These are phyloP conservation scores for Emmelina monodactyla DNA, from an alignment of 2,888 invertebrate genomes.

Conservation along the genomic window DNA sequence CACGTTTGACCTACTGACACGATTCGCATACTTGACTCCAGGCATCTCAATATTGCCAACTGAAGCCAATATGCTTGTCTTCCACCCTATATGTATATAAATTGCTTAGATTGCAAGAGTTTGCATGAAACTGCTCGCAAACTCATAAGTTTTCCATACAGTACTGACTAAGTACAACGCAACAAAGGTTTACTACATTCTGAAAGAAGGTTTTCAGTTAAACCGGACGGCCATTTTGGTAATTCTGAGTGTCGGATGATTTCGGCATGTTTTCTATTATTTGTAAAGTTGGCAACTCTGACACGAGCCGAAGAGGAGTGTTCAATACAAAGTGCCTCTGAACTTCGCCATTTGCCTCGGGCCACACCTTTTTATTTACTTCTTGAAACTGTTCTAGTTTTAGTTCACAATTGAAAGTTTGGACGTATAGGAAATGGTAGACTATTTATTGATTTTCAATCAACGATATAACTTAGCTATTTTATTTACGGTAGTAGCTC, in stretches of 20 bases:
- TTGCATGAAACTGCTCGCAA: too few species aligned
- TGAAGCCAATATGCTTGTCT: not conserved
- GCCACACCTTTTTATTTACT: not conserved
- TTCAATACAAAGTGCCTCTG: conserved; percentile 21
- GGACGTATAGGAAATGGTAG: too few species aligned
- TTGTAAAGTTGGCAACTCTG: conserved; percentile 16
- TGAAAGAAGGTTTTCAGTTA: too few species aligned
- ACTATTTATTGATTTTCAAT: too few species aligned
- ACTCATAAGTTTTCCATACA: too few species aligned
- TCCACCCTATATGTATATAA: not conserved
- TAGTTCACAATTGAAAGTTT: not conserved
- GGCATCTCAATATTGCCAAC: not conserved
- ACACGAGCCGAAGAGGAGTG: conserved; percentile 14
- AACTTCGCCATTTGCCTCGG: conserved; percentile 9
- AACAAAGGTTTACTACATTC: too few species aligned
- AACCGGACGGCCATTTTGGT: not conserved
- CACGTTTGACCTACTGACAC: conserved; percentile 13
- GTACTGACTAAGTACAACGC: too few species aligned
- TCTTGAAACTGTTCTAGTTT: conserved; percentile 8
- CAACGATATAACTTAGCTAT: too few species aligned
- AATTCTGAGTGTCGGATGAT: conserved; percentile 13
- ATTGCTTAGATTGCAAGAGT: too few species aligned
- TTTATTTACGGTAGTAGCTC: too few species aligned
- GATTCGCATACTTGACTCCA: conserved; percentile 1
- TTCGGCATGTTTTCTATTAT: conserved; percentile 23